These are phyloP conservation scores for Enoplolaimus lenunculus DNA, from an alignment of 2,888 invertebrate species.

Conservation along the genomic window DNA sequence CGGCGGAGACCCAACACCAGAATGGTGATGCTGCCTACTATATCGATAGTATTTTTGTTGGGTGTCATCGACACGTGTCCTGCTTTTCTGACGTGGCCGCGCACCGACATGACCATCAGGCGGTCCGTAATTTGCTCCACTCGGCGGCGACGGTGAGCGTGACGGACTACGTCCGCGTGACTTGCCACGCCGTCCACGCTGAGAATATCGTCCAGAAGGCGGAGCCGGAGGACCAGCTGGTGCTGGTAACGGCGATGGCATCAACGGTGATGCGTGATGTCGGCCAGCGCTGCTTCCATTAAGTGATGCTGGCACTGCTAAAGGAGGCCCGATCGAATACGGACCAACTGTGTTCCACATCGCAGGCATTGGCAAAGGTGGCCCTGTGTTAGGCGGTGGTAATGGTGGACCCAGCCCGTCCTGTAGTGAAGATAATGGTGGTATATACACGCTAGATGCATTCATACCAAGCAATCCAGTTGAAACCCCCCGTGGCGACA, in stretches of 20 bases:
- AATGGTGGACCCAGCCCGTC: neutral
- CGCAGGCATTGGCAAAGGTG: neutral
- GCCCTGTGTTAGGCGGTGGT: neutral
- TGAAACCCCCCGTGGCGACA: neutral
- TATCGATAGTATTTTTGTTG: too few relatives aligned
- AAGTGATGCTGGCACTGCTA: too few relatives aligned
- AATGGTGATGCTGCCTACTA: too few relatives aligned
- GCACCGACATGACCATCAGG: too few relatives aligned
- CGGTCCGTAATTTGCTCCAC: neutral
- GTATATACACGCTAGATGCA: neutral
- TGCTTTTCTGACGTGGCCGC: neutral
- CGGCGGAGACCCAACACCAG: too few relatives aligned
- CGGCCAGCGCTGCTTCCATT: too few relatives aligned
- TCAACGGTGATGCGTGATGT: too few relatives aligned
- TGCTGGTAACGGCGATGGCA: too few relatives aligned
- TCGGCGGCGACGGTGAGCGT: neutral
- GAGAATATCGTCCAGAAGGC: conserved; percentile 1
- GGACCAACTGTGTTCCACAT: neutral
- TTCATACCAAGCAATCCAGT: neutral
- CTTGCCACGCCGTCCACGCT: neutral
- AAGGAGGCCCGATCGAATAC: conserved; percentile 5
- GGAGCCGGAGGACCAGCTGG: neutral
- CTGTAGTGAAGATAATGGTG: too few relatives aligned
- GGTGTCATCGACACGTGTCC: too few relatives aligned
- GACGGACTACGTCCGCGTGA: conserved; percentile 7